Base-by-base conservation (phyloP, 2,888 invertebrate genomes). In the Spicauda simplicius region DNA sequence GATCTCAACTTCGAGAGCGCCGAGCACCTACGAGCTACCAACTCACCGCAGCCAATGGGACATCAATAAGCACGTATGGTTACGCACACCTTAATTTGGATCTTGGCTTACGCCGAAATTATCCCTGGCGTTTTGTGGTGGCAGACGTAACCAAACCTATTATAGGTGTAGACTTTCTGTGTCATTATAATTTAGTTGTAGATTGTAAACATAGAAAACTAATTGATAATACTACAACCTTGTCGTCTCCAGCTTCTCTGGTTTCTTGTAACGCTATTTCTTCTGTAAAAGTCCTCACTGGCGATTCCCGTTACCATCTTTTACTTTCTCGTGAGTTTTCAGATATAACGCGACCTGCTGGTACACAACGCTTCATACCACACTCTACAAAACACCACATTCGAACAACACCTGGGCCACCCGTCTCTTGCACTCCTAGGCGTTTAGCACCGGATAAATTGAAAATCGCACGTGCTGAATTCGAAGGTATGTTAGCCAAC, bases 401-500 rank as follows among this genome's bases (percentile, higher is more conserved):
- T 7, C 67, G 72, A 20, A 82, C 76, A 5, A 77, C 76, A 10
- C 72, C 75, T 60, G 77, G 78, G 1, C 79, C 78, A 0, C 78
- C 79, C 0, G 73, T 77, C 0, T 70, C 70, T 2, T 72, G 71
- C 48, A 50, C 68, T 12, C 80, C 82, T 0, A 75, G 81, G n/a
- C n/a, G n/a, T n/a, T n/a, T n/a, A n/a, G n/a, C n/a, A n/a, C n/a
- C n/a, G n/a, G n/a, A n/a, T n/a, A 72, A 73, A 33, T 62, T 80
- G 0, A 72, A 72, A 33, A 75, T 77, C 1, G 81, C 82, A 0
- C 73, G 77, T 45, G 14, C 64, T 1, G 80, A 83, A 30, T 82
- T 84, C 52, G 70, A 80, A 1, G 67, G 45, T 0, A 80, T 82
- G 80, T 33, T 78, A 5, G 83, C 82, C 0, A 79, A 83, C 48